phyloP scores from a whole-genome alignment of 1,140 invertebrate species.

The Pissodes strobi region DNA sequence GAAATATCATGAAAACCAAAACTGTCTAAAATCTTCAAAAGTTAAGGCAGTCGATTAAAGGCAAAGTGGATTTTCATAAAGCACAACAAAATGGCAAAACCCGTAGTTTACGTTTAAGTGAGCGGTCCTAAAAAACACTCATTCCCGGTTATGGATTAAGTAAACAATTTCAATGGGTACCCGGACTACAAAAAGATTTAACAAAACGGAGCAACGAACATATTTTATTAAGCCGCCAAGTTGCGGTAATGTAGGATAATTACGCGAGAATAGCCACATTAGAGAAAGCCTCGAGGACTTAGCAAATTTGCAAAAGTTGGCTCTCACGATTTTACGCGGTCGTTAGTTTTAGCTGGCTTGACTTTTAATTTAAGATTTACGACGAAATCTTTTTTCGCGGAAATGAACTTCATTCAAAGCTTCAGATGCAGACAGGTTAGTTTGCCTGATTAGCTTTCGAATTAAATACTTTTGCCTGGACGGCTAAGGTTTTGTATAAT shows the following conservation, averaged over 20 bases:
- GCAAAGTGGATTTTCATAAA: too few relatives aligned
- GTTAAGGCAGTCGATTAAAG: too few relatives aligned
- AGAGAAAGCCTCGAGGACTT: neutral
- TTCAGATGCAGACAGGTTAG: neutral
- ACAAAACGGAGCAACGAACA: conserved; percentile 2
- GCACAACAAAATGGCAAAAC: too few relatives aligned
- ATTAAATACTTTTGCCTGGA: too few relatives aligned
- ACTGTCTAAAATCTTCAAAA: too few relatives aligned
- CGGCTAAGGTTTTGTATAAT: too few relatives aligned
- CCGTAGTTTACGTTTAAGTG: too few relatives aligned
- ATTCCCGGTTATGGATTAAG: too few relatives aligned
- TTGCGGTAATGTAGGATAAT: conserved; percentile 20
- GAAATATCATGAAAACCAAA: too few relatives aligned
- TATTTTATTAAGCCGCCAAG: conserved; percentile 25
- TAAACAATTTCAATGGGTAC: too few relatives aligned
- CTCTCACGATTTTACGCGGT: conserved; percentile 14
- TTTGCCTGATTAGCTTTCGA: too few relatives aligned
- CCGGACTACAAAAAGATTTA: conserved; percentile 17
- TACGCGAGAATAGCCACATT: conserved; percentile 23
- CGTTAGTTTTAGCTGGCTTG: conserved; percentile 3
- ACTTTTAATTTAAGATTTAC: conserved; percentile 1
- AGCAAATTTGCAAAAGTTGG: conserved; percentile 22
- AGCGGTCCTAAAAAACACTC: too few relatives aligned
- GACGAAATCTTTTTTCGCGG: neutral
- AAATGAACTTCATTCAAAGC: neutral